phyloP scores from a whole-genome alignment of 2,888 invertebrate genomes.

The Epistrophe eligans region DNA sequence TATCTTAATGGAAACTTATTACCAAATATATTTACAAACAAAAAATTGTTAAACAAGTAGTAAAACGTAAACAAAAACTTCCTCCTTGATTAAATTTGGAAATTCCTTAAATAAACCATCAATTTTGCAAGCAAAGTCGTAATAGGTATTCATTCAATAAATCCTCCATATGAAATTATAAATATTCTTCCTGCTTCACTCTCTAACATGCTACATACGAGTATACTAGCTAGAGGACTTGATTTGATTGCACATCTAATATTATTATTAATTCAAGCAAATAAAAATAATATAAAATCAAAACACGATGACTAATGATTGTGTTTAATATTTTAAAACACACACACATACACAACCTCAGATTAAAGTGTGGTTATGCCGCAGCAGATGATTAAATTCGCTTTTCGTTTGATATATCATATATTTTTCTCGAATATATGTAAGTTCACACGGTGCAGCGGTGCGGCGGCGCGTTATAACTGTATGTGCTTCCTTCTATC shows the following conservation, averaged over 20 bases:
- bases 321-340: background rate
- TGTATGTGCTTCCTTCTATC: conserved; percentile 54
- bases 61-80: background rate
- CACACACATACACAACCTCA: conserved; percentile 13
- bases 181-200: conserved; percentile 56
- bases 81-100: background rate
- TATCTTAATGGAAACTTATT: no score
- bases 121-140: background rate
- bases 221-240: conserved; percentile 20
- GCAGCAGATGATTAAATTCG: conserved; percentile 66
- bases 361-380: conserved; percentile 24
- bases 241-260: conserved; percentile 33
- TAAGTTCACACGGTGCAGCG: conserved; percentile 44
- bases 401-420: conserved; percentile 48
- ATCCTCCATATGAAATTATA: conserved; percentile 24
- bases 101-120: background rate
- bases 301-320: conserved; percentile 51
- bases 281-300: conserved; percentile 35
- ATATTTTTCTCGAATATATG: conserved; percentile 44
- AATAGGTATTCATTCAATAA: conserved; percentile 36
- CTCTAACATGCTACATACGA: conserved; percentile 20
- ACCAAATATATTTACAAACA: no score
- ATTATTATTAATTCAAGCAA: conserved; percentile 49
- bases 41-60: no score
- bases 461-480: background rate